phyloP scores from a whole-genome alignment of 2,888 invertebrate species.

The Lordiphosa fenestrarum region DNA sequence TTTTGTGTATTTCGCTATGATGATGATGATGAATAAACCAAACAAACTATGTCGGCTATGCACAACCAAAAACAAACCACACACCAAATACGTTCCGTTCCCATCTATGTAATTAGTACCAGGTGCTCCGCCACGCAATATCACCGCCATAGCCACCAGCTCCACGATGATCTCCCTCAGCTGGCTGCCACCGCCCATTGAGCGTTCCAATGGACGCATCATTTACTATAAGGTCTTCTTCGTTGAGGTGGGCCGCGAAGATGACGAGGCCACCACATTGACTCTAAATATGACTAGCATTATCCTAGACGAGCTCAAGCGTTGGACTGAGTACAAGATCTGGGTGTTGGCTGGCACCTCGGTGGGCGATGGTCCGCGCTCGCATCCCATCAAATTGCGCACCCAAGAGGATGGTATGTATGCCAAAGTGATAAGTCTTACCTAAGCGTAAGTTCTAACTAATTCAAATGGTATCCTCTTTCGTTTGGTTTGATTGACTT shows the following conservation, averaged over 20 bases:
- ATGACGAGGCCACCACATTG: slow-evolving; percentile 90
- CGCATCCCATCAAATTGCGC: slow-evolving; percentile 94
- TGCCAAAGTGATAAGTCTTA: slow-evolving; percentile 59
- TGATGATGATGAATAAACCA: slow-evolving; percentile 27
- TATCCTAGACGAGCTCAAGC: slow-evolving; percentile 92
- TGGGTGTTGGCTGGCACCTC: slow-evolving; percentile 98
- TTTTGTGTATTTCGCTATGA: slow-evolving; percentile 7
- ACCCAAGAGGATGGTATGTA: slow-evolving; percentile 99
- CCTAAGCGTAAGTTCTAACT: slow-evolving; percentile 63
- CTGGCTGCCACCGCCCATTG: slow-evolving; percentile 96
- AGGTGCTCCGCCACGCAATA: slow-evolving; percentile 97
- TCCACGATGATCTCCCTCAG: slow-evolving; percentile 93
- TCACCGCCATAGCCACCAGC: slow-evolving; percentile 92
- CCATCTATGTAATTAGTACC: slow-evolving; percentile 87
- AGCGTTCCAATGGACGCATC: slow-evolving; percentile 95
- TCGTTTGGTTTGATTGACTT: slow-evolving; percentile 12
- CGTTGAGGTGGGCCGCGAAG: slow-evolving; percentile 91
- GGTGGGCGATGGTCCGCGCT: slow-evolving; percentile 97
- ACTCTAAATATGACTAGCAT: slow-evolving; percentile 90
- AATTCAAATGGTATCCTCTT: slow-evolving; percentile 23
- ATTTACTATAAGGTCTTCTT: slow-evolving; percentile 96
- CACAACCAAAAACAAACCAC: slow-evolving; percentile 44
- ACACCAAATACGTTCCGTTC: slow-evolving; percentile 69
- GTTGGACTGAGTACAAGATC: slow-evolving; percentile 97
- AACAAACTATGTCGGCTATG: slow-evolving; percentile 21